These are phyloP conservation scores for Tachina grossa DNA, from an alignment of 2,888 invertebrate genomes.

Conservation along the genomic window DNA sequence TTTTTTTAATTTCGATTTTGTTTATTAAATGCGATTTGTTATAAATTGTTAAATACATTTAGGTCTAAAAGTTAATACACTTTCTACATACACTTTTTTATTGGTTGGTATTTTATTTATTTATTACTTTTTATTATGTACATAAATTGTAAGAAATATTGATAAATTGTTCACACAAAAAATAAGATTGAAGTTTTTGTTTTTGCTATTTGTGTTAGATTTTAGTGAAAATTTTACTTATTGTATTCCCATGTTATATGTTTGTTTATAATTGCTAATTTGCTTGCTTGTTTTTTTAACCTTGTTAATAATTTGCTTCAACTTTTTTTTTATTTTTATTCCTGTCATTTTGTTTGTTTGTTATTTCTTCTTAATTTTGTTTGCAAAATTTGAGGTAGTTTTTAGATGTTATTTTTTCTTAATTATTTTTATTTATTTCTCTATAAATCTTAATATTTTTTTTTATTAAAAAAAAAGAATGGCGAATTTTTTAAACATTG, in stretches of 20 bases:
- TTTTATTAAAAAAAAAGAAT: constrained; percentile 15
- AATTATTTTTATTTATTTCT: constrained; percentile 9
- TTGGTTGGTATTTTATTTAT: constrained; percentile 26
- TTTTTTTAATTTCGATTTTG: constrained; percentile 38
- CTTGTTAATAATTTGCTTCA: constrained; percentile 39
- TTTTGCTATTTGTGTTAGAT: constrained; percentile 42
- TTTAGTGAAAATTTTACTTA: constrained; percentile 60
- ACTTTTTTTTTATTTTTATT: constrained; percentile 42
- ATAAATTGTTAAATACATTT: constrained; percentile 60
- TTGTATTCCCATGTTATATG: constrained; percentile 61
- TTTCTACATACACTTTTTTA: constrained; percentile 56
- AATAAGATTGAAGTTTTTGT: constrained; percentile 13
- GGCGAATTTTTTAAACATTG: too few species aligned
- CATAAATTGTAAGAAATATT: constrained; percentile 58
- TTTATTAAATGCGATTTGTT: constrained; percentile 33
- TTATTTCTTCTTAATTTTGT: constrained; percentile 39
- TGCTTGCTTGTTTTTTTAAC: constrained; percentile 32
- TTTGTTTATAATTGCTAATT: constrained; percentile 47
- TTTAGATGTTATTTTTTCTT: constrained; percentile 61
- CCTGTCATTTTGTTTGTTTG: constrained; percentile 39
- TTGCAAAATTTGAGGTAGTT: constrained; percentile 71
- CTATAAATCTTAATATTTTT: constrained; percentile 28
- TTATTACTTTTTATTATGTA: constrained; percentile 19
- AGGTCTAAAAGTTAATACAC: constrained; percentile 64
- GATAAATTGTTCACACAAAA: constrained; percentile 37